Base-by-base conservation (phyloP, 1,140 invertebrate genomes). In the Liolophura sinensis region DNA sequence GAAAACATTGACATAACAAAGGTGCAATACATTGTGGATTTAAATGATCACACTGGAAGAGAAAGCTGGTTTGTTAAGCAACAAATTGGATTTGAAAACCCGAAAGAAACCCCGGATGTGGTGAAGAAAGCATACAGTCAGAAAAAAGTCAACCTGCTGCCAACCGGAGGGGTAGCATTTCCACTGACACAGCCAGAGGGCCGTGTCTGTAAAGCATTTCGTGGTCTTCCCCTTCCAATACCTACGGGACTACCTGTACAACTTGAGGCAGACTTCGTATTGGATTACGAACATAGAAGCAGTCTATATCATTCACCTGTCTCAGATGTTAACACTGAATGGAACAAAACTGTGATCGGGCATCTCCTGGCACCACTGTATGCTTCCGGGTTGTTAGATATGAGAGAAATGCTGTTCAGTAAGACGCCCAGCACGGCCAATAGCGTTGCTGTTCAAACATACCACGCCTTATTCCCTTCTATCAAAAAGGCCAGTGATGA, bases 191-290 rank as follows among this genome's bases (percentile, higher is more conserved):
- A 18, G 20, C 22, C 64, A 4, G 50, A 6, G 46, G 49, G 60
- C 9, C 3, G 9, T 40, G 31, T 40, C 12, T 22, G 63, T 12
- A 73, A 70, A 60, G 71, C 71, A 12, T 82, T 76, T 69, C 82
- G 82, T 64, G 79, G 78, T 67, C 68, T 83, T 16, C 82, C 82
- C 15, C 66, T 82, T 3, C 78, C 82, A 24, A 62, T 77, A 14
- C 51, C 68, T 24, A 79, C 78, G 14, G 71, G 72, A 18, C 60
- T 83, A 12, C 80, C 80, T 27, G 68, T 80, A 25, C 73, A 82
- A 54, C 70, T 82, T 20, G 80, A 83, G 73, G 82, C 78, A 1
- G 74, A 81, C 63, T 83, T 83, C 74, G 78, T 76, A 40, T 59
- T 83, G 14, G 80, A 80, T 62, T 72, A 78, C 59, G 81, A 81